Evolutionary conservation across 2,797 vertebrate genomes (phyloP), one percentile per base, ranked within the genome.

Genomic region (Botia kubotai): DNA sequence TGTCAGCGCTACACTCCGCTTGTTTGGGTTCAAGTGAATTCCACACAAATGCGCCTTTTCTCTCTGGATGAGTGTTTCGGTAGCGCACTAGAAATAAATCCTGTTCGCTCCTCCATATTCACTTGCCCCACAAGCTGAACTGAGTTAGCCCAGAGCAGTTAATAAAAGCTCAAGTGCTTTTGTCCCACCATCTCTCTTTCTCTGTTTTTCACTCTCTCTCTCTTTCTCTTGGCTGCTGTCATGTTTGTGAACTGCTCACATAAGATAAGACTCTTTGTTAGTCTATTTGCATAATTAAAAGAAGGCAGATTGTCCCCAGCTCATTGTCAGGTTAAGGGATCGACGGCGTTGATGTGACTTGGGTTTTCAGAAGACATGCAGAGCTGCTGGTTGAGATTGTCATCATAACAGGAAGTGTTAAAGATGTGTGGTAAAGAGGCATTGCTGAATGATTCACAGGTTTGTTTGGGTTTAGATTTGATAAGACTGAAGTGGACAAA

Each of bases 251-350:
- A 73, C 86, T 87, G 86, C 76, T 73, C 76, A 75, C 70, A 58
- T 80, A 72, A 87, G 83, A 89, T 90, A 92, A 92, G 88, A 89
- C 84, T 90, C 88, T 89, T 87, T 90, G 77, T 85, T 87, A 60
- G 53, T 85, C 76, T 77, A 83, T 86, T 91, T 86, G 83, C 86
- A 90, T 84, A 78, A 89, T 87, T 87, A 75, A 86, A 87, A 88
- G 82, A 69, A 87, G 77, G 77, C 85, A 82, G 82, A 70, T 69
- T 82, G 39, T 57, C 66, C 68, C 68, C 21, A 33, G 29, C 83
- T 84, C 66, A 80, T 82, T 86, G 73, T 88, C 77, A 83, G 21
- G 78, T 33, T 85, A 36, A 86, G 60, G 72, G 76, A 75, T 81
- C 72, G 69, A 63, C 2, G 6, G 67, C 50, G 63, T 58, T n/a